Conservation (phyloP, 2,888 invertebrate species). For the Anodontia alba region DNA sequence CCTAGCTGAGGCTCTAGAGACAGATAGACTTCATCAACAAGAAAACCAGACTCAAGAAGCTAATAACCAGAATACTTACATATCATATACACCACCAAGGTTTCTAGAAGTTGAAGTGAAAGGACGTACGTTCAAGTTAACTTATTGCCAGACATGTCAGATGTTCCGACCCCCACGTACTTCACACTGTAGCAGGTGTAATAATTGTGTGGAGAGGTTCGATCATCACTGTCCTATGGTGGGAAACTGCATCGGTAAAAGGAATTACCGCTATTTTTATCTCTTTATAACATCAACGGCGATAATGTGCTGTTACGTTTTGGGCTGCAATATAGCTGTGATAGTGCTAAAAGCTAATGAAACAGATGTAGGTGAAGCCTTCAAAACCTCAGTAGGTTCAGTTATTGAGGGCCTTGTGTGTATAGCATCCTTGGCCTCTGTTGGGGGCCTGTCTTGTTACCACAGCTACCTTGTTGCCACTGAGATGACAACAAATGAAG, state of each 20-base stretch:
- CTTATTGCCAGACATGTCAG: constrained; percentile 58
- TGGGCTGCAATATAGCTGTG: constrained; percentile 55
- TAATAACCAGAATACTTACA: constrained; percentile 32
- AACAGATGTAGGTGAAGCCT: constrained; percentile 51
- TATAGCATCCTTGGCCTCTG: constrained; percentile 52
- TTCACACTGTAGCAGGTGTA: constrained; percentile 61
- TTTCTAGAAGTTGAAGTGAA: constrained; percentile 55
- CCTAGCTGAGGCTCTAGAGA: constrained; percentile 56
- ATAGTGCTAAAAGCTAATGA: constrained; percentile 55
- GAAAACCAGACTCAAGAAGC: constrained; percentile 46
- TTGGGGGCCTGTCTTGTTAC: constrained; percentile 60
- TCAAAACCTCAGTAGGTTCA: constrained; percentile 55
- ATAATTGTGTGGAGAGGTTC: constrained; percentile 61
- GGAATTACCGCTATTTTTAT: constrained; percentile 61
- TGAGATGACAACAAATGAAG: constrained; percentile 62
- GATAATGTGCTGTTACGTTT: constrained; percentile 55
- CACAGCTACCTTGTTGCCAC: constrained; percentile 58
- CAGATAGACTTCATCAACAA: constrained; percentile 47
- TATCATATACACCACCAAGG: constrained; percentile 39
- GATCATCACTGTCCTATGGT: constrained; percentile 65
- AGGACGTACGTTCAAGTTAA: constrained; percentile 52
- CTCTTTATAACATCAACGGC: constrained; percentile 54
- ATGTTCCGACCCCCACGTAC: constrained; percentile 59
- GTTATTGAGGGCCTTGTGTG: constrained; percentile 59
- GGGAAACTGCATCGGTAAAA: constrained; percentile 57